These are phyloP conservation scores for Oreortyx pictus DNA, from an alignment of 2,797 vertebrate species.

Conservation along the genomic window DNA sequence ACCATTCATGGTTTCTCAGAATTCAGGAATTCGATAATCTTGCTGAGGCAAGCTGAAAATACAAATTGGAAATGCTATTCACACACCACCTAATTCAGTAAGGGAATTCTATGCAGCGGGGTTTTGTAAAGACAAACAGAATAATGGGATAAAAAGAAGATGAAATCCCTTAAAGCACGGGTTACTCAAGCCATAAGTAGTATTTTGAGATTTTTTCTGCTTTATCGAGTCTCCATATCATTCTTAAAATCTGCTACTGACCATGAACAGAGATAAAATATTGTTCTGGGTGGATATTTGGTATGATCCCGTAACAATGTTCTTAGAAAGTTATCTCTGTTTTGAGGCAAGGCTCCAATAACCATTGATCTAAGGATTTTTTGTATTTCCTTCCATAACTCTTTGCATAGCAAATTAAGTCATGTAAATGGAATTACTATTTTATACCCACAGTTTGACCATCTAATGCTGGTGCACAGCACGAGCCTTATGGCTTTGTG, in stretches of 20 bases:
- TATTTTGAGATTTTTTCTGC: background rate
- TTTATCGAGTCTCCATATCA: background rate
- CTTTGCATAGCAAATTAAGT: background rate
- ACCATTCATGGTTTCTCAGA: background rate
- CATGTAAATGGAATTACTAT: background rate
- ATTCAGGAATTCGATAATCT: background rate
- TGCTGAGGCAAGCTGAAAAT: background rate
- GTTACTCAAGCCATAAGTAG: background rate
- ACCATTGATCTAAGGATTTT: background rate
- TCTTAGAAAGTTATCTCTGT: background rate
- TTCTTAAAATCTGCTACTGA: background rate
- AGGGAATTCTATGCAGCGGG: background rate
- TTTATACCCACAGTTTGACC: rapidly evolving
- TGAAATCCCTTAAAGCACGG: background rate
- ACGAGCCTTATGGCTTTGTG: background rate
- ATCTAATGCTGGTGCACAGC: background rate
- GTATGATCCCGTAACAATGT: background rate
- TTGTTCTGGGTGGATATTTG: background rate
- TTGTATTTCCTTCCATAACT: background rate
- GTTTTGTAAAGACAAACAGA: constrained; percentile 30
- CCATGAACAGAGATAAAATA: background rate
- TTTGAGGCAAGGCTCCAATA: background rate
- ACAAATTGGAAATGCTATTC: background rate
- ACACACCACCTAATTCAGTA: background rate
- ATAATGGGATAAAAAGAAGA: constrained; percentile 27